Conservation (phyloP, 2,797 vertebrate species). For the Clarias pachynema region DNA sequence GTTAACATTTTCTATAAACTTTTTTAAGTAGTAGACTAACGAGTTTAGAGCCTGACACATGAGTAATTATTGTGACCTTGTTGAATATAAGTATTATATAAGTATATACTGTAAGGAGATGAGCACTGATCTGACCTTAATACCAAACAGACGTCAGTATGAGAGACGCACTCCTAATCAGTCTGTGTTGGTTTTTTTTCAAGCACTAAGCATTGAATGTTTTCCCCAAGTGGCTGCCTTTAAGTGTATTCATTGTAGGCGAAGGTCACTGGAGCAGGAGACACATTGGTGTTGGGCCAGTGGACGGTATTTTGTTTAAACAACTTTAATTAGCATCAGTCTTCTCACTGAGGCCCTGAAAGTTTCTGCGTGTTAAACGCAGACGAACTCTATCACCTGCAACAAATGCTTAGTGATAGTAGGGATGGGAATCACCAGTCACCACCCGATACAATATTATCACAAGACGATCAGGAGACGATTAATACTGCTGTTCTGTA, state of each 20-base stretch:
- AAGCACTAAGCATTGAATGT: background rate
- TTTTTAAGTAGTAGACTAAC: background rate
- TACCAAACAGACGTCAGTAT: background rate
- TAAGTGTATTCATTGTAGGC: slow-evolving; percentile 2
- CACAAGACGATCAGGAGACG: no score
- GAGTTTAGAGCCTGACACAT: background rate
- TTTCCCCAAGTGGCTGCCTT: no score
- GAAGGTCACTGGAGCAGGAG: slow-evolving; percentile 4
- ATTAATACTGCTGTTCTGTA: no score
- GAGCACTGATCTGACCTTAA: slow-evolving; percentile 10
- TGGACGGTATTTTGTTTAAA: slow-evolving; percentile 36
- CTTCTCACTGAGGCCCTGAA: background rate
- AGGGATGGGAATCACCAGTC: no score
- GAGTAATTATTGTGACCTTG: background rate
- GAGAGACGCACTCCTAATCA: background rate
- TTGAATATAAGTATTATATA: background rate
- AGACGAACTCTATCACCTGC: background rate
- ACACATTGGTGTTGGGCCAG: background rate
- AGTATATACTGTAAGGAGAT: background rate
- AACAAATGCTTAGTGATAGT: background rate
- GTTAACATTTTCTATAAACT: background rate
- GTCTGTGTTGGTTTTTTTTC: background rate
- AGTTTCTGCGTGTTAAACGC: background rate
- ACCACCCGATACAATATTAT: no score
- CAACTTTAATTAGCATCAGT: slow-evolving; percentile 18